phyloP scores from a whole-genome alignment of 2,113 vertebrate species.

The Brachyistius frenatus region DNA sequence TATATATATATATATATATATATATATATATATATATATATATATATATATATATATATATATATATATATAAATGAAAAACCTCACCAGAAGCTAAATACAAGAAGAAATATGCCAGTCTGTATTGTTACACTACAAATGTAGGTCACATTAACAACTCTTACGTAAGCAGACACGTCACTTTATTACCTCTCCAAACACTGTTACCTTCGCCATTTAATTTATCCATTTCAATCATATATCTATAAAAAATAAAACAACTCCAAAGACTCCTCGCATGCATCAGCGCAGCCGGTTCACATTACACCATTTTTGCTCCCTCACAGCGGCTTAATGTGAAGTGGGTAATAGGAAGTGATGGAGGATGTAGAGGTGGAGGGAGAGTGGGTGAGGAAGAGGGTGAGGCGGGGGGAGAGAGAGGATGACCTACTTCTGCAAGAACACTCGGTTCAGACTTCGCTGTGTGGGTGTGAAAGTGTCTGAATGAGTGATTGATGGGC shows the following conservation, averaged over 20 bases:
- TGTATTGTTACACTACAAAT: background rate
- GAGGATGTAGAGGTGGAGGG: slow-evolving; percentile 25
- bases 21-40: no score
- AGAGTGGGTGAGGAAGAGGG: background rate
- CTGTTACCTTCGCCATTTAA: no score
- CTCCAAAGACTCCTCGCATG: background rate
- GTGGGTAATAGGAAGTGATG: background rate
- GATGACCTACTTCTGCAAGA: slow-evolving; percentile 75
- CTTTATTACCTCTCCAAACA: no score
- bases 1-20: no score
- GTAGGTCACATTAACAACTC: background rate
- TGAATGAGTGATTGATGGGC: slow-evolving; percentile 64
- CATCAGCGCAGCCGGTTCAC: background rate
- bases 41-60: no score
- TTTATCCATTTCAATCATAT: no score
- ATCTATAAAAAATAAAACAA: background rate
- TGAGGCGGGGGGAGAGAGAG: slow-evolving; percentile 26
- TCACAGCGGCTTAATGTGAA: slow-evolving; percentile 5
- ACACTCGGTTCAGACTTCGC: slow-evolving; percentile 60
- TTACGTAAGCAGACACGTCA: no score
- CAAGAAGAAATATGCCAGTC: background rate
- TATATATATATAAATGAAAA: no score
- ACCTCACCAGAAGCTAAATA: no score
- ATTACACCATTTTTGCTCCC: background rate
- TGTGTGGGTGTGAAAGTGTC: slow-evolving; percentile 61